These are phyloP conservation scores for Aphrophora alni DNA, from an alignment of 2,888 invertebrate genomes.

Conservation along the genomic window DNA sequence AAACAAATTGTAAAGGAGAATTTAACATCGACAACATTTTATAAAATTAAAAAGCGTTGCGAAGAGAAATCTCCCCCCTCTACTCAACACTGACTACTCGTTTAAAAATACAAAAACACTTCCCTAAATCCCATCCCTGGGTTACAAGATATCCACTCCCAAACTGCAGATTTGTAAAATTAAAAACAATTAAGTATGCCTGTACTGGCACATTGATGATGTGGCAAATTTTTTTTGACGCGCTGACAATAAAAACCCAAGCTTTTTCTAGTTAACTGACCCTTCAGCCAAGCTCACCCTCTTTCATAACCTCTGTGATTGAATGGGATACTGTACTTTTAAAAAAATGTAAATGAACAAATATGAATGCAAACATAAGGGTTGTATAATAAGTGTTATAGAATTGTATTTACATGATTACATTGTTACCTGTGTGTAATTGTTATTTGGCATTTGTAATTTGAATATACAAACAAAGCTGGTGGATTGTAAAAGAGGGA, in stretches of 20 bases:
- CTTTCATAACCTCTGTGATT: not conserved
- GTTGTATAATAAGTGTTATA: no score
- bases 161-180: not conserved
- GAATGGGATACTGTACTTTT: constrained; percentile 2
- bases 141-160: not conserved
- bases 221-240: not conserved
- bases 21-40: no score
- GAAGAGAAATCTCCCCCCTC: not conserved
- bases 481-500: not conserved
- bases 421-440: not conserved
- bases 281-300: not conserved
- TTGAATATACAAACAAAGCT: not conserved
- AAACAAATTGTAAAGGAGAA: no score
- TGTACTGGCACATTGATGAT: not conserved
- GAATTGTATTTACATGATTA: not conserved
- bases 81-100: not conserved
- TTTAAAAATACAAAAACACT: not conserved
- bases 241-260: not conserved
- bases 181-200: not conserved
- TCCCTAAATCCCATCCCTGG: not conserved
- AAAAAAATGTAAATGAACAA: not conserved
- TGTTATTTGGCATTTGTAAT: not conserved
- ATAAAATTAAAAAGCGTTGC: not conserved
- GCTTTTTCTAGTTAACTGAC: not conserved
- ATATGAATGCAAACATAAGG: not conserved